A percentile compares a stretch with the other conserved stretches of the same genome.
phyloP scores from a whole-genome alignment of 2,113 vertebrate genomes.

The Poecile atricapillus region DNA sequence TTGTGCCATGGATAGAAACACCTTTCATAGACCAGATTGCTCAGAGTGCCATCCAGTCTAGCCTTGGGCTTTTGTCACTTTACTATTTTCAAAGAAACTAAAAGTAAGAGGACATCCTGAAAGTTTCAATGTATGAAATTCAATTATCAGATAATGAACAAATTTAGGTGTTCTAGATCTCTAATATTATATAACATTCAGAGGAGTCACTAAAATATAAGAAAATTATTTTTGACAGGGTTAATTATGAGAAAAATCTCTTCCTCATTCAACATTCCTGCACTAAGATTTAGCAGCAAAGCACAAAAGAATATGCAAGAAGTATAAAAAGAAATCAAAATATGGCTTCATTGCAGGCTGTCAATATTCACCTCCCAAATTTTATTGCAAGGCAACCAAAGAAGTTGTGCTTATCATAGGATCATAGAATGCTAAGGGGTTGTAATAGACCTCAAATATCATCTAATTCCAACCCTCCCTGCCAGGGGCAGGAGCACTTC shows the following conservation, averaged over 20 bases:
- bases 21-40: not conserved
- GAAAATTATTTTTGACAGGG: not conserved
- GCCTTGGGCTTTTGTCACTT: not conserved
- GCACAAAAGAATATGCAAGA: not conserved
- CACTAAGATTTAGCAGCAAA: not conserved
- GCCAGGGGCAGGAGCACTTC: not conserved
- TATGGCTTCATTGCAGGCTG: not conserved
- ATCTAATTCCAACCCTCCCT: accelerated
- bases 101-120: not conserved
- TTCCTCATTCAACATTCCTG: not conserved
- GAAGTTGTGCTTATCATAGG: not conserved
- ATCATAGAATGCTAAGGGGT: not conserved
- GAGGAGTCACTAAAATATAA: not conserved
- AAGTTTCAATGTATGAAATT: not conserved
- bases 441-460: not conserved
- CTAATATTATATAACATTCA: not conserved
- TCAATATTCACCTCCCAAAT: not conserved
- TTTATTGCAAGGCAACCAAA: not conserved
- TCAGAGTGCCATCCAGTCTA: not conserved
- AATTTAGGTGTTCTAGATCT: not conserved
- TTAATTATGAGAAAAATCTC: not conserved
- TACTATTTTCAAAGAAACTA: not conserved
- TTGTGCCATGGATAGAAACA: not conserved
- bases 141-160: not conserved
- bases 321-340: not conserved